phyloP scores from a whole-genome alignment of 2,888 invertebrate genomes.

The Epirrhoe tristata region DNA sequence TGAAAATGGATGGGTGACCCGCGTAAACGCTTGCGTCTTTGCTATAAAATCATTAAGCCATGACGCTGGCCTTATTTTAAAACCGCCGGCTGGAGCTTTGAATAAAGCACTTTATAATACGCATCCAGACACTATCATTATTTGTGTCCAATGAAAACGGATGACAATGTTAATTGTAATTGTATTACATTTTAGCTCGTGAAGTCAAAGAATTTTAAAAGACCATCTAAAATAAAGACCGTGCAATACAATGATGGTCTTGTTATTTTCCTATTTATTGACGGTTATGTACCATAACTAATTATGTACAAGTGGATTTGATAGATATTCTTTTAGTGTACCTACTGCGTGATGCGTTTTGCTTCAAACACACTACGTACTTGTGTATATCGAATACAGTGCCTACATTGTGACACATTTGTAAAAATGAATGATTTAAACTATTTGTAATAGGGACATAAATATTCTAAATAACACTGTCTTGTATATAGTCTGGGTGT shows the following conservation, averaged over 20 bases:
- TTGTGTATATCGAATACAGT: constrained; percentile 48
- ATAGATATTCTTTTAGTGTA: constrained; percentile 4
- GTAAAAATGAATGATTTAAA: constrained; percentile 1
- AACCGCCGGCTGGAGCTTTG: too few relatives aligned
- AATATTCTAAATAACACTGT: not conserved
- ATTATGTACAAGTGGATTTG: constrained; percentile 16
- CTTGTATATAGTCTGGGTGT: constrained; percentile 16
- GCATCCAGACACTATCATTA: too few relatives aligned
- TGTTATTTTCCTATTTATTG: not conserved
- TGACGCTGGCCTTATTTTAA: not conserved
- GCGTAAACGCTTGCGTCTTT: too few relatives aligned
- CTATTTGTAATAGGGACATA: not conserved
- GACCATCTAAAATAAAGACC: too few relatives aligned
- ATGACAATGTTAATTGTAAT: not conserved
- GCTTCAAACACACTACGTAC: constrained; percentile 25
- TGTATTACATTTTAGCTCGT: too few relatives aligned
- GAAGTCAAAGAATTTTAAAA: too few relatives aligned
- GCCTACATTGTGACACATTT: constrained; percentile 37
- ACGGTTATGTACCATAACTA: not conserved
- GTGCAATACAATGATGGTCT: too few relatives aligned
- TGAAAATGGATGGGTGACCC: too few relatives aligned
- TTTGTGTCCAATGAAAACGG: not conserved
- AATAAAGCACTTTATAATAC: not conserved
- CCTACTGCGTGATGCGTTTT: not conserved
- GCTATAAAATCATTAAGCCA: too few relatives aligned